Base-by-base conservation (phyloP, 1,140 invertebrate genomes). In the Globodera ellingtonae region DNA sequence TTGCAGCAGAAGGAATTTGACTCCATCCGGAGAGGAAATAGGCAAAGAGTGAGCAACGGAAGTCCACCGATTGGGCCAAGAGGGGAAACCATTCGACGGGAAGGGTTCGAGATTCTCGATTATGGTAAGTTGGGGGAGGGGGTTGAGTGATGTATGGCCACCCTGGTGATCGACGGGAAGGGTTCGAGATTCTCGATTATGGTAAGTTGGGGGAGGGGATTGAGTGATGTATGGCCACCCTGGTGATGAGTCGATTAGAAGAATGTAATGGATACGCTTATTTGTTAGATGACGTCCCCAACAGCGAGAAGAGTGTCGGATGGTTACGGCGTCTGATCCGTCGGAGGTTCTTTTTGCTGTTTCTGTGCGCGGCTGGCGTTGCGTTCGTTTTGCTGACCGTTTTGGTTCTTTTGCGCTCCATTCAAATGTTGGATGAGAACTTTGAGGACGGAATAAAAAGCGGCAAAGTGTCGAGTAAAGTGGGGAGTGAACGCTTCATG, bases 361-460 rank as follows among this genome's bases (percentile, higher is more conserved):
- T 44, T 9, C 46, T 70, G 6, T 35, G 67, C 13, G 13, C 46
- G 8, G 67, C 35, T 15, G 10, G 7, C 13, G 46, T 70, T 46
- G 67, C 67, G 46, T 70, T 70, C 35, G 35, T 70, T 70, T 10
- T 70, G 24, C 18, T 70, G 67, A 21, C 67, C 15, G 18, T 18
- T 47, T 70, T 70, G n/a, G n/a, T 70, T 70, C 18, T 70, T 24
- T 44, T 70, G n/a, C 67, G 46, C 10, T 70, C 67, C 35, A 70
- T 70, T 35, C 67, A 47, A 35, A 67, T 21, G 15, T 21, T 67
- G 8, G 66, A 67, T 67, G 66, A 18, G 15, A 70, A 70, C 8
- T 70, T 62, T 62, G 56, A 70, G 10, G 46, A 35, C 21, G 46
- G 46, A 44, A 70, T 44, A 44, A 18, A 47, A 46, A 70, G 67